Conservation (phyloP, 2,888 invertebrate species). For the Tholera decimalis region DNA sequence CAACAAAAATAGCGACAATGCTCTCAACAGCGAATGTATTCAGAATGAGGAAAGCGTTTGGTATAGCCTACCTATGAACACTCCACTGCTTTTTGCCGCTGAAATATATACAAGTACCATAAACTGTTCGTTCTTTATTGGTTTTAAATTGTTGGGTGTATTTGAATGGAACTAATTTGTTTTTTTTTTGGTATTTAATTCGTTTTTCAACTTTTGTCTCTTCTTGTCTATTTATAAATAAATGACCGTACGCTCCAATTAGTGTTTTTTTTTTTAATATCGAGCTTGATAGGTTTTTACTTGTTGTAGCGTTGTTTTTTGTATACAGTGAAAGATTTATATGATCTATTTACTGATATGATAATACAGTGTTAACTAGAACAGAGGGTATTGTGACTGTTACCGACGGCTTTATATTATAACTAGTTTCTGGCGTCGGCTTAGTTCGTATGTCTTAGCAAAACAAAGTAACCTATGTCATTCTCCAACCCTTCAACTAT, state of each 20-base stretch:
- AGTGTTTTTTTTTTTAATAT: slow-evolving; percentile 1
- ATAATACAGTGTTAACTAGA: too few species aligned
- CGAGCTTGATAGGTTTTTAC: background rate
- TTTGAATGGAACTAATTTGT: slow-evolving; percentile 28
- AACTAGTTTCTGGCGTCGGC: too few species aligned
- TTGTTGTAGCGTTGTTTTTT: background rate
- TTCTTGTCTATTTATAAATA: slow-evolving; percentile 1
- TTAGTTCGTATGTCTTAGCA: too few species aligned
- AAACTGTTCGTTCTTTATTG: slow-evolving; percentile 24
- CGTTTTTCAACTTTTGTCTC: slow-evolving; percentile 15
- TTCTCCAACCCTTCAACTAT: too few species aligned
- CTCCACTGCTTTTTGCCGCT: slow-evolving; percentile 49
- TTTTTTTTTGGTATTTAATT: slow-evolving; percentile 24
- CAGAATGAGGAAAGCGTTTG: slow-evolving; percentile 61
- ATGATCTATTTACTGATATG: too few species aligned
- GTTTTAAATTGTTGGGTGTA: slow-evolving; percentile 30
- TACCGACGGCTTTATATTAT: too few species aligned
- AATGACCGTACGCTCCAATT: background rate
- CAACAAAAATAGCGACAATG: slow-evolving; percentile 68
- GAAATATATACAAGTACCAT: slow-evolving; percentile 27
- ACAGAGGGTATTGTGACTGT: too few species aligned
- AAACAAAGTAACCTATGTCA: too few species aligned
- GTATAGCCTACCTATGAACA: slow-evolving; percentile 66
- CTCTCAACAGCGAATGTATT: slow-evolving; percentile 65
- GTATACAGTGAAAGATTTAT: background rate